Conservation (phyloP, 2,797 vertebrate species). For the Threskiornis aethiopicus region DNA sequence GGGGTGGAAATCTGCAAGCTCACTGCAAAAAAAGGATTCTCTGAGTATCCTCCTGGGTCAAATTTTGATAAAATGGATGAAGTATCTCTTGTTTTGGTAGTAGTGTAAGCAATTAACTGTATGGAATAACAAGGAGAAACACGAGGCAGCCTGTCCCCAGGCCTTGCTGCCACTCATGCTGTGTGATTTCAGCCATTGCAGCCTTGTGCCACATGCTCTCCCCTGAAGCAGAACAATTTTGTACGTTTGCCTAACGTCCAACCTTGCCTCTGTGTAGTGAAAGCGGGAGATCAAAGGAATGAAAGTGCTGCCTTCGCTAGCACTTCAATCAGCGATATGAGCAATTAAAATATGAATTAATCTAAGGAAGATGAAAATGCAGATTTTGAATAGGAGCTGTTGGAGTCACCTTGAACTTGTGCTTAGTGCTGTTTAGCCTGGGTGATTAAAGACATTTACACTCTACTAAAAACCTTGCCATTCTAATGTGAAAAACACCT, state of each 20-base stretch:
- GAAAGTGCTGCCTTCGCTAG: conserved; percentile 37
- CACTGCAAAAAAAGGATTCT: not conserved
- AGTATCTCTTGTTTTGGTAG: not conserved
- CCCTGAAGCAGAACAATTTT: not conserved
- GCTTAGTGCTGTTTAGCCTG: not conserved
- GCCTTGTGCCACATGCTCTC: not conserved
- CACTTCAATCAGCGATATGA: conserved; percentile 64
- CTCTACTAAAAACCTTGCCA: conserved; percentile 51
- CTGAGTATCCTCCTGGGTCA: not conserved
- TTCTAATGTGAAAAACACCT: conserved; percentile 3
- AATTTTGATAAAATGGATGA: not conserved
- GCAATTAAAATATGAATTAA: conserved; percentile 74
- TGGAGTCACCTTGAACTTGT: conserved; percentile 73
- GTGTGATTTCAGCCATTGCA: not conserved
- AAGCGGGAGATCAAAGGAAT: conserved; percentile 62
- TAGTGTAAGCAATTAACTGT: not conserved
- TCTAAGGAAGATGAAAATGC: conserved; percentile 70
- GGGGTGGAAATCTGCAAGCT: not conserved
- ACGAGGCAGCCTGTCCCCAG: not conserved
- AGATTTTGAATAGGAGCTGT: conserved; percentile 44
- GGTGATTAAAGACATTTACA: conserved; percentile 69
- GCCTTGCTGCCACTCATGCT: not conserved
- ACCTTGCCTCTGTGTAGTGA: not conserved
- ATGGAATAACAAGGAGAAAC: not conserved
- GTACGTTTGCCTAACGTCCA: not conserved